A percentile compares a stretch with the other conserved stretches of the same genome.
These are phyloP conservation scores for Sebastes itinus DNA, from an alignment of 2,797 vertebrate species.

Conservation along the genomic window DNA sequence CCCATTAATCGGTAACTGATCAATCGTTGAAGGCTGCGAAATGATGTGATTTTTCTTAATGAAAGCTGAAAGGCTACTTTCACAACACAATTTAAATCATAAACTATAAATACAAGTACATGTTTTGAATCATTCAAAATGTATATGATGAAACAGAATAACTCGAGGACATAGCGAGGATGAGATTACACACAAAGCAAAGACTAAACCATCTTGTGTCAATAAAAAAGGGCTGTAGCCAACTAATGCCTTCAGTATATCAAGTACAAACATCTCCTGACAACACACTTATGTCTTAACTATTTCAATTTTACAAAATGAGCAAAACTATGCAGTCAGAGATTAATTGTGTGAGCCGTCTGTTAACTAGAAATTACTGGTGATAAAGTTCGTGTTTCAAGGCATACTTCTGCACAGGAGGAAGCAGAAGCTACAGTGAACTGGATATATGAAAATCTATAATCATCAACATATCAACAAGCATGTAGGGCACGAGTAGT, in stretches of 20 bases:
- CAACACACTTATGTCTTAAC: not conserved
- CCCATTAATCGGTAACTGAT: conserved; percentile 27
- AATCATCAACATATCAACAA: not conserved
- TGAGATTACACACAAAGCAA: not conserved
- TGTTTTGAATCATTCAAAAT: not conserved
- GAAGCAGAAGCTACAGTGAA: not conserved
- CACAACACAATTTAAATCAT: not conserved
- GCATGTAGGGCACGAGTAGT: not conserved
- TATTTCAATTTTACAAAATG: not conserved
- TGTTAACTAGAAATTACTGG: not conserved
- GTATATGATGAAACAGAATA: not conserved
- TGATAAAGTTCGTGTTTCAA: not conserved
- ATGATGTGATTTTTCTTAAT: not conserved
- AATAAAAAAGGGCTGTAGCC: not conserved
- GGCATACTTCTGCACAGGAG: not conserved
- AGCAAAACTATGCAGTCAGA: not conserved
- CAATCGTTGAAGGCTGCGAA: not conserved
- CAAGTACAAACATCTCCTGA: not conserved
- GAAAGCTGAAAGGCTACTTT: conserved; percentile 1
- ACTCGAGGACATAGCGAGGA: not conserved
- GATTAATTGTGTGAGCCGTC: not conserved
- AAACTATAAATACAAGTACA: not conserved
- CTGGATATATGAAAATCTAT: not conserved
- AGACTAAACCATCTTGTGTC: not conserved
- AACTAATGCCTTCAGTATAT: not conserved